Percentiles rank a stretch among this genome's conserved stretches.
Evolutionary conservation across 37 sponge, comb jelly and placozoan species (phyloP).

Genomic region (Chondrilla cf. caribensis): DNA sequence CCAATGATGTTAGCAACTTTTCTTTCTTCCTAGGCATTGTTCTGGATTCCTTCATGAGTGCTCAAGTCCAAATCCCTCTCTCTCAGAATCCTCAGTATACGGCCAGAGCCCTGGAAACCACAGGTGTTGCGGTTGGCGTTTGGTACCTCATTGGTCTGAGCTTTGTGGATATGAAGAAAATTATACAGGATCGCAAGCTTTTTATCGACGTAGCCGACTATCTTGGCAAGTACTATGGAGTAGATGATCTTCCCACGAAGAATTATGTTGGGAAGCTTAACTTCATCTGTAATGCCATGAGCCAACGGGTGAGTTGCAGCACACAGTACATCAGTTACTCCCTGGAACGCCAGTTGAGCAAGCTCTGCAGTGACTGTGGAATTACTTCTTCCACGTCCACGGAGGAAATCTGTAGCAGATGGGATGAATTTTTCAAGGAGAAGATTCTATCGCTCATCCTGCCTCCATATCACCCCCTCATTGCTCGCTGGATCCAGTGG

Average conservation of each 20-base stretch:
- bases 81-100: not conserved
- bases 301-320: constrained; percentile 46
- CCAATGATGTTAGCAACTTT: not conserved
- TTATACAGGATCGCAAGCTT: not conserved
- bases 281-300: constrained; percentile 50
- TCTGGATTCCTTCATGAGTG: constrained; percentile 19
- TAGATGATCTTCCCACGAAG: not conserved
- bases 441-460: constrained; percentile 52
- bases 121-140: constrained; percentile 27
- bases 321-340: constrained; percentile 67
- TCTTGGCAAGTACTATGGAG: constrained; percentile 1
- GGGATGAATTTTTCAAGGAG: constrained; percentile 47
- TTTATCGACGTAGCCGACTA: constrained; percentile 13
- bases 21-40: not conserved
- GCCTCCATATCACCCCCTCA: constrained; percentile 29
- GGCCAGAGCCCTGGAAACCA: constrained; percentile 17
- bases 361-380: constrained; percentile 34
- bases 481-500: constrained; percentile 78
- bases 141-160: constrained; percentile 48
- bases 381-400: constrained; percentile 14
- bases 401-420: constrained; percentile 27
- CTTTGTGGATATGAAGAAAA: constrained; percentile 30
- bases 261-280: constrained; percentile 57
- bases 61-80: constrained; percentile 17
- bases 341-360: constrained; percentile 55